Conservation (phyloP, 1,140 invertebrate genomes). For the Cydia pomonella region DNA sequence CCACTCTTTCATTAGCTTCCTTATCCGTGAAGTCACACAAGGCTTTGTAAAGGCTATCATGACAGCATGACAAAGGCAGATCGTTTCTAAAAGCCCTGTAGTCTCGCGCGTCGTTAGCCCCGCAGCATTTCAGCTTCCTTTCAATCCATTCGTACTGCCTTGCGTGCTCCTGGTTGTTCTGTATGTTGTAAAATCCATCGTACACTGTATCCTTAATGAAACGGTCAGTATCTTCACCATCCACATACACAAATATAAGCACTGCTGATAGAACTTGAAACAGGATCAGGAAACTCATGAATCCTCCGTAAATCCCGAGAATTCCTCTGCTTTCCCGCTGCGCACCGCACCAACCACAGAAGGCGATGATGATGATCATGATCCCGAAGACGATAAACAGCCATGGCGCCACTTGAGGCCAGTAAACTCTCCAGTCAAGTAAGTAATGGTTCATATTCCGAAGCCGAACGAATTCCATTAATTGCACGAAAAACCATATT, state of each 20-base stretch:
- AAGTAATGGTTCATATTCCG: constrained; percentile 74
- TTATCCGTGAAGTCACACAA: constrained; percentile 75
- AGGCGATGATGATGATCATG: constrained; percentile 67
- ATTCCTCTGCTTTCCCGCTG: constrained; percentile 67
- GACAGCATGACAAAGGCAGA: constrained; percentile 68
- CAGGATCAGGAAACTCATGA: constrained; percentile 64
- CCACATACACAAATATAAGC: constrained; percentile 72
- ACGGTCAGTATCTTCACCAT: constrained; percentile 69
- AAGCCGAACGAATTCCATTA: constrained; percentile 66
- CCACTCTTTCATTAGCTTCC: constrained; percentile 73
- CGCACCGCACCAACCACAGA: constrained; percentile 71
- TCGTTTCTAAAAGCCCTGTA: constrained; percentile 75
- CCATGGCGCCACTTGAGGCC: constrained; percentile 77
- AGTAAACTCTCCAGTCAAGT: constrained; percentile 73
- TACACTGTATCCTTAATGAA: constrained; percentile 76
- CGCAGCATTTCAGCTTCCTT: constrained; percentile 69
- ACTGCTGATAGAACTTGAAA: constrained; percentile 65
- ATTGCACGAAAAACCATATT: constrained; percentile 75
- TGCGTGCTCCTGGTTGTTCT: constrained; percentile 69
- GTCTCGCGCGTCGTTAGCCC: constrained; percentile 73
- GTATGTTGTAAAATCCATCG: constrained; percentile 74
- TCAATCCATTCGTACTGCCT: constrained; percentile 71
- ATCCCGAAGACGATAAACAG: constrained; percentile 70
- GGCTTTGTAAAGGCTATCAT: constrained; percentile 67
- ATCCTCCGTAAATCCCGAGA: constrained; percentile 65